Percentiles rank a stretch among this genome's conserved stretches.
Evolutionary conservation across 2,113 vertebrate species (phyloP).

Genomic region (Neodon shergylaensis): DNA sequence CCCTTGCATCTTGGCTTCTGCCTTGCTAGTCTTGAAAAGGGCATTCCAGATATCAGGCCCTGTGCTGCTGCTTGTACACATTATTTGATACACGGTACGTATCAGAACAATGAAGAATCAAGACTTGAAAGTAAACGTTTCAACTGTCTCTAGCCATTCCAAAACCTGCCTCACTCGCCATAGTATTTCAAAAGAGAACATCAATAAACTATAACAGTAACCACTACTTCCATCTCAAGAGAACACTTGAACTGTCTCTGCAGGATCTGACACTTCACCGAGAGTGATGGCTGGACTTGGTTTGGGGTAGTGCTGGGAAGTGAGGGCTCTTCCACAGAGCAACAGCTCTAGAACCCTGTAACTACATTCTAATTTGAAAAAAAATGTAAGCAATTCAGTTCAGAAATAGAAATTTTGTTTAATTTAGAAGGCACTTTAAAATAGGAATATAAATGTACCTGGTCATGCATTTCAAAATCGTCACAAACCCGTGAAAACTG

Average conservation of each 20-base stretch:
- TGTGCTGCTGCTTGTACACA: background rate
- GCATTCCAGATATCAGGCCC: background rate
- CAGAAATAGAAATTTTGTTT: background rate
- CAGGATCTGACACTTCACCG: background rate
- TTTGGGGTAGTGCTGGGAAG: background rate
- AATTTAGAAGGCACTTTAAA: constrained; percentile 17
- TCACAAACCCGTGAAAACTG: background rate
- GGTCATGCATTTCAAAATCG: constrained; percentile 6
- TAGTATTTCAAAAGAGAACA: background rate
- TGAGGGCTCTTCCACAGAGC: background rate
- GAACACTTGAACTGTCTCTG: background rate
- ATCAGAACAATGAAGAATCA: constrained; percentile 10
- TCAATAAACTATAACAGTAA: background rate
- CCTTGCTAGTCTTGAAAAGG: background rate
- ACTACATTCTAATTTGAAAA: constrained; percentile 21
- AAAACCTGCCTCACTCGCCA: background rate
- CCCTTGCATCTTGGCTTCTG: background rate
- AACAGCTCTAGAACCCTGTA: background rate
- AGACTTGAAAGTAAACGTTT: background rate
- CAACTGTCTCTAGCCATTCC: background rate
- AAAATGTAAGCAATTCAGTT: constrained; percentile 8
- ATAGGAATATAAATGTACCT: background rate
- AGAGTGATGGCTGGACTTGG: background rate
- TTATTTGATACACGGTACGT: background rate
- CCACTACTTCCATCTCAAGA: background rate